Evolutionary conservation across 1,140 invertebrate genomes (phyloP), one percentile per base, ranked within the genome.

Genomic region (Drosophila mayri): DNA sequence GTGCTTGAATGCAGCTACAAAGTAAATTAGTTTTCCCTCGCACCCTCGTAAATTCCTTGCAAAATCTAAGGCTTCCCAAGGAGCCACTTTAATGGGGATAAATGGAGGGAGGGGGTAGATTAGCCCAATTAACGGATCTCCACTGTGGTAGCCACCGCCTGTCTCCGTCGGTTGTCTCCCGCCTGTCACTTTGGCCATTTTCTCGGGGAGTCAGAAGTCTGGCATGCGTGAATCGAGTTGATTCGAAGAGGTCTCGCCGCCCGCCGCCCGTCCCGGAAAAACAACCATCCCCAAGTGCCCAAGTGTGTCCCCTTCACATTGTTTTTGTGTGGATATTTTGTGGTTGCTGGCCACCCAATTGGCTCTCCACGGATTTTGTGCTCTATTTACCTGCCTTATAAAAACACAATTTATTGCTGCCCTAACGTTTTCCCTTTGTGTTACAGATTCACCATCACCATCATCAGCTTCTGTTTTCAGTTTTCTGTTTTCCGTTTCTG

Each of bases 301-400:
- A 50, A 32, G 38, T 37, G 41, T 41, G 38, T 37, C 55, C 28
- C 47, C 62, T 30, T 54, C 25, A 50, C 32, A 68, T 57, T 57
- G 60, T 71, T 55, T 68, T 68, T 83, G 58, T 82, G 52, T 76
- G 52, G 74, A 67, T 83, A 82, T 80, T 88, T 80, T 83, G 84
- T 73, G 83, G 84, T 76, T 74, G 59, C 75, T 72, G 55, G 55
- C 82, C 76, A 43, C 76, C 61, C 84, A 82, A 86, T 86, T 87
- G 83, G 76, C 83, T 77, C 76, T 83, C 84, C 75, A 68, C 72
- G 83, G 83, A 81, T 77, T 88, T 88, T 83, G 71, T 74, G 83
- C 79, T 87, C 83, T 87, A 87, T 87, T 87, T 87, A 87, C 83
- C 83, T 87, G 81, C 83, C 83, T 87, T 87, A 87, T 88, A 87